Evolutionary conservation across 2,888 invertebrate genomes (phyloP), one percentile per base, ranked within the genome.

Genomic region (Eilema depressum): DNA sequence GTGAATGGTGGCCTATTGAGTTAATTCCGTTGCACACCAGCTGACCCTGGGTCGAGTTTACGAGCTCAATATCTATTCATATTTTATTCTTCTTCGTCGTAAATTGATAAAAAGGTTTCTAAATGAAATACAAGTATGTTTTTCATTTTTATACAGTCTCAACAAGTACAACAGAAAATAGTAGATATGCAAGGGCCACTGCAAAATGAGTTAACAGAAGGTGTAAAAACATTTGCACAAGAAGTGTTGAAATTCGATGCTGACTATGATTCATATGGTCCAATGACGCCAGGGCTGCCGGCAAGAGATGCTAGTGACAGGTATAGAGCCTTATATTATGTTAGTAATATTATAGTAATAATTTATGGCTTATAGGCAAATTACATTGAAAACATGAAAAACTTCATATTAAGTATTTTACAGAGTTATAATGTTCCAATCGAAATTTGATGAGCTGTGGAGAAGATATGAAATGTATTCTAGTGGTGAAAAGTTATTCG

Each of bases 241-340:
- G 97, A 97, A 73, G 97, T 98, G 3, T 89, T 96, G 30, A 93
- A 96, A 70, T 98, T 98, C 84, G 97, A 98, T 85, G 86, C 86
- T 0, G 97, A 98, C 83, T 98, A 97, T 85, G 97, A 97, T 23
- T 84, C 93, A n/a, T 96, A 96, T 85, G 99, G 99, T 1, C 99
- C 99, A 0, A 97, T 98, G 98, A 96, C 97, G 1, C 96, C 97
- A 8, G 98, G 98, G 1, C 96, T 99, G 37, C 93, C 97, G 0
- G 98, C 98, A 0, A 96, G 97, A 80, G 98, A 98, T 91, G 98
- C 98, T 26, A 98, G 98, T 81, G 98, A 98, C 89, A 96, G 97
- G 94, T 97, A 89, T 68, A 41, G 4, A 3, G 8, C 8, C 20
- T 53, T 10, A 10, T 10, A 53, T 8, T 10, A 53, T 8, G 20